A percentile compares a stretch with the other conserved stretches of the same genome.
These are phyloP conservation scores for Clostera curtula DNA, from an alignment of 2,888 invertebrate genomes.

Conservation along the genomic window DNA sequence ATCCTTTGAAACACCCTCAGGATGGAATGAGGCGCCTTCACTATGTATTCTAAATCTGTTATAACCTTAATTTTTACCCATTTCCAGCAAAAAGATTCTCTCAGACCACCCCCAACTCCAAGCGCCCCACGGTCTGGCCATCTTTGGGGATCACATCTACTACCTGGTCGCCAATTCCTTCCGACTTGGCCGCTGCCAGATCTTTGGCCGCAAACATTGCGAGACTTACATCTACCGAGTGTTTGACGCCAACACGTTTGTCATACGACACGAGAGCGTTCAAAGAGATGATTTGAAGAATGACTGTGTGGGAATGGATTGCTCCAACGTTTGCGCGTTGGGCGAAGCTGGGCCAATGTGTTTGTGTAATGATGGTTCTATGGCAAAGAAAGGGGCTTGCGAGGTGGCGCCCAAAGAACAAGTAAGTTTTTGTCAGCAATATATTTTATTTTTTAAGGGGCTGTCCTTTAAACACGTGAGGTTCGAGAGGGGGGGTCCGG, in stretches of 20 bases:
- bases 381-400: slow-evolving; percentile 32
- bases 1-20: too few species aligned
- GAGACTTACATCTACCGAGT: slow-evolving; percentile 53
- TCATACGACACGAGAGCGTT: slow-evolving; percentile 40
- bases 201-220: slow-evolving; percentile 70
- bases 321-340: slow-evolving; percentile 77
- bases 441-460: not conserved
- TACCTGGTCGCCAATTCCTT: slow-evolving; percentile 76
- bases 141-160: slow-evolving; percentile 86
- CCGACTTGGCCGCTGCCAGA: slow-evolving; percentile 74
- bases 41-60: too few species aligned
- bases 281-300: slow-evolving; percentile 49
- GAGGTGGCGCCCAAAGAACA: slow-evolving; percentile 16
- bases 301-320: slow-evolving; percentile 60
- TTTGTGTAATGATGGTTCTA: slow-evolving; percentile 69
- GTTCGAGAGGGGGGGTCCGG: too few species aligned
- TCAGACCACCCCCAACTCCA: slow-evolving; percentile 54
- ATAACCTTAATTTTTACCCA: not conserved
- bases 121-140: slow-evolving; percentile 78
- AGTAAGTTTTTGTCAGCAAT: slow-evolving; percentile 24
- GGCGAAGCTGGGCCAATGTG: slow-evolving; percentile 55
- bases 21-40: too few species aligned
- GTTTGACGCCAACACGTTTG: slow-evolving; percentile 40
- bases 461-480: too few species aligned
- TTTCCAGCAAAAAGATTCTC: slow-evolving; percentile 52